These are phyloP conservation scores for Oscheius onirici DNA, from an alignment of 2,888 invertebrate species.

Conservation along the genomic window DNA sequence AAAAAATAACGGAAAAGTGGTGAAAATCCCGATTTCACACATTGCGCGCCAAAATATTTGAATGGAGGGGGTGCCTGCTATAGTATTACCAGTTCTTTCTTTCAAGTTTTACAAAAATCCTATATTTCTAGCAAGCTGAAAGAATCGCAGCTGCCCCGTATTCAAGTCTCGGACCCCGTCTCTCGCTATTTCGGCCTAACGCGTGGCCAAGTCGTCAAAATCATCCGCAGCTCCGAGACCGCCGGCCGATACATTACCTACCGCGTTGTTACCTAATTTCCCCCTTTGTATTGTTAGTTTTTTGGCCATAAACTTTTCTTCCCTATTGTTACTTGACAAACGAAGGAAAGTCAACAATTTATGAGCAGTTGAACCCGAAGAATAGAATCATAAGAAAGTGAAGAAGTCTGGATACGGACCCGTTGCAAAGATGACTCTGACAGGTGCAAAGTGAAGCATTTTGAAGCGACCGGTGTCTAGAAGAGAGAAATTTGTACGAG, in stretches of 20 bases:
- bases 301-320: no score
- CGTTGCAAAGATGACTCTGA: background rate
- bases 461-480: background rate
- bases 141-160: constrained; percentile 98
- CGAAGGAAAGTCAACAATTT: background rate
- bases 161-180: constrained; percentile 97
- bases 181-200: constrained; percentile 97
- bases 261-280: constrained; percentile 74
- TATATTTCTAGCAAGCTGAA: constrained; percentile 91
- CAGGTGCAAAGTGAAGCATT: constrained; percentile 14
- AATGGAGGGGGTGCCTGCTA: no score
- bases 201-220: constrained; percentile 93
- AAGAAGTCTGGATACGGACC: background rate
- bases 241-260: constrained; percentile 98
- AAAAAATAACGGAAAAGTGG: no score
- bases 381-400: background rate
- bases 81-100: no score
- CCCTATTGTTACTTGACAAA: constrained; percentile 7
- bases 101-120: no score
- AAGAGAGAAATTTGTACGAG: background rate
- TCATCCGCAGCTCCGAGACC: constrained; percentile 95
- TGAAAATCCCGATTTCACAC: no score
- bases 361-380: background rate
- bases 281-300: no score
- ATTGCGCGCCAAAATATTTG: no score